Evolutionary conservation across 1,140 invertebrate species (phyloP).

Genomic region (Drosophila prosaltans): DNA sequence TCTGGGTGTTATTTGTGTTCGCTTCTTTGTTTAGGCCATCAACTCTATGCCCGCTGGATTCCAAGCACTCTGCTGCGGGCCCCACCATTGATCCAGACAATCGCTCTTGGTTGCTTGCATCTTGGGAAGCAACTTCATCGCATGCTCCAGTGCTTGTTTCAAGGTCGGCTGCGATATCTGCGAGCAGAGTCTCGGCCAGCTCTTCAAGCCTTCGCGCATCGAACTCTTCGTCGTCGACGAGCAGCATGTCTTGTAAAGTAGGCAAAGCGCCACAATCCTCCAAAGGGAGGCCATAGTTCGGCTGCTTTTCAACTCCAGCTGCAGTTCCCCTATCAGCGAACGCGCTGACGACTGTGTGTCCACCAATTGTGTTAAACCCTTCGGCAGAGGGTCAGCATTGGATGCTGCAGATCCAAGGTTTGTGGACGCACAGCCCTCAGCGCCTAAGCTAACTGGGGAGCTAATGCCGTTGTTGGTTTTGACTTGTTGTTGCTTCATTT

Average conservation of each 20-base stretch:
- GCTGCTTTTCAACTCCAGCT: slow-evolving; percentile 70
- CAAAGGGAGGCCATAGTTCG: slow-evolving; percentile 85
- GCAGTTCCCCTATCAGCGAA: slow-evolving; percentile 50
- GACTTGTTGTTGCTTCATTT: slow-evolving; percentile 77
- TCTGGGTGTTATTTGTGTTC: slow-evolving; percentile 17
- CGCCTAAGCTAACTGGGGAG: slow-evolving; percentile 83
- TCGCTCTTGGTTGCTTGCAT: slow-evolving; percentile 80
- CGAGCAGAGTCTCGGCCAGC: slow-evolving; percentile 90
- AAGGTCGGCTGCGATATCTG: slow-evolving; percentile 90
- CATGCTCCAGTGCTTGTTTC: slow-evolving; percentile 86
- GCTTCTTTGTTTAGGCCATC: slow-evolving; percentile 65
- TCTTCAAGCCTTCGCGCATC: slow-evolving; percentile 89
- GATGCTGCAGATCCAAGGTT: slow-evolving; percentile 90
- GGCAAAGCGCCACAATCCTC: slow-evolving; percentile 89
- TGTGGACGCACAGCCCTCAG: slow-evolving; percentile 85
- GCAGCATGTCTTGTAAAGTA: slow-evolving; percentile 91
- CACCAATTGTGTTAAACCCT: slow-evolving; percentile 86
- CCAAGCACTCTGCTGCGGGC: slow-evolving; percentile 90
- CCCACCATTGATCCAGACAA: slow-evolving; percentile 88
- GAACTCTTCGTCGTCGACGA: slow-evolving; percentile 86
- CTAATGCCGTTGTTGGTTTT: slow-evolving; percentile 42
- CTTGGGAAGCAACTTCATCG: slow-evolving; percentile 82
- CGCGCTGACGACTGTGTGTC: slow-evolving; percentile 84
- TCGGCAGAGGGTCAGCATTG: slow-evolving; percentile 89
- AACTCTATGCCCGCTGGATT: slow-evolving; percentile 87